Evolutionary conservation across 1,140 invertebrate genomes (phyloP).

Genomic region (Eubasilissa regina): DNA sequence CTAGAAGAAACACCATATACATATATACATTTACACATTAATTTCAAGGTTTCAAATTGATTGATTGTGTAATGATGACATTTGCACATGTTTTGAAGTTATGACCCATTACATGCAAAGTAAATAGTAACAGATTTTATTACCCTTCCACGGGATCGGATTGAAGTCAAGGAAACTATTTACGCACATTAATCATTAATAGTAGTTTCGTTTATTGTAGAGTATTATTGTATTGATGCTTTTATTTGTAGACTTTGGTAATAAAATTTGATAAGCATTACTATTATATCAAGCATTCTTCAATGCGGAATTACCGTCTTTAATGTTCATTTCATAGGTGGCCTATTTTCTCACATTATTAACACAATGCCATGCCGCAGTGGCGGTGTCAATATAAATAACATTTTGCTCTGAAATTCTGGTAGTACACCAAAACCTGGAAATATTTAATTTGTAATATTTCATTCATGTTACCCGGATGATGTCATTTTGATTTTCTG

Average conservation of each 20-base stretch:
- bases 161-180: slow-evolving; percentile 19
- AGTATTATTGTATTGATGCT: slow-evolving; percentile 5
- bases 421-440: too few relatives aligned
- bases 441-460: too few relatives aligned
- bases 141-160: slow-evolving; percentile 3
- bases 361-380: slow-evolving; percentile 3
- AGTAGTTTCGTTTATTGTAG: background rate
- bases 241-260: slow-evolving; percentile 5
- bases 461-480: too few relatives aligned
- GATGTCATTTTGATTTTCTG: too few relatives aligned
- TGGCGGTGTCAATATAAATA: background rate
- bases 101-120: slow-evolving; percentile 16
- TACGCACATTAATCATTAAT: background rate
- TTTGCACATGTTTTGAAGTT: background rate
- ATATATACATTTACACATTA: background rate
- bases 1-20: background rate
- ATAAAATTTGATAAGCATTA: slow-evolving; percentile 23
- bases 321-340: background rate
- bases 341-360: slow-evolving; percentile 27
- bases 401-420: background rate
- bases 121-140: slow-evolving; percentile 35
- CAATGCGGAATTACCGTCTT: slow-evolving; percentile 4
- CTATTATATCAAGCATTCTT: slow-evolving; percentile 16
- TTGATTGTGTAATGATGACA: background rate
- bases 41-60: background rate